These are phyloP conservation scores for Ypsolopha sequella DNA, from an alignment of 2,888 invertebrate species.

Conservation along the genomic window DNA sequence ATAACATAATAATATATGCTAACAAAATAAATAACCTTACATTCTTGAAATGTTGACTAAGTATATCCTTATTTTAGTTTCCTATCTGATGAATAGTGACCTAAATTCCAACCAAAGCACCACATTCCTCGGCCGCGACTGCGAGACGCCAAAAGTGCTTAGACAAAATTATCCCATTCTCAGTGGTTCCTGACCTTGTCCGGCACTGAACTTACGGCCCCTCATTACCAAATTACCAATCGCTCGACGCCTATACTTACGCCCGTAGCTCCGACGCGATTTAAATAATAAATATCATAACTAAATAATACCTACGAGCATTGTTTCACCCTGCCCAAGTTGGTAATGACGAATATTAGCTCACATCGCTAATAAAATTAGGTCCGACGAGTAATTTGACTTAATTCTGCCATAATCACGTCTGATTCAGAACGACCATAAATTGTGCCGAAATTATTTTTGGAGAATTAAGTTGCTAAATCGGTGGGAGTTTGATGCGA, in stretches of 20 bases:
- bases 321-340: conserved; percentile 44
- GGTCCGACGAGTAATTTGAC: conserved; percentile 49
- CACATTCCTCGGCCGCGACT: neutral
- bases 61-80: no score
- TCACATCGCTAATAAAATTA: conserved; percentile 65
- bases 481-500: neutral
- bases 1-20: no score
- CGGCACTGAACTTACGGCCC: conserved; percentile 46
- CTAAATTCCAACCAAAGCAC: no score
- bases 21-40: no score
- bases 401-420: conserved; percentile 57
- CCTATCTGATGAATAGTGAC: no score
- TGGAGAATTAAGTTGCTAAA: conserved; percentile 20
- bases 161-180: conserved; percentile 43
- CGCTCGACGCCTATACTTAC: conserved; percentile 59
- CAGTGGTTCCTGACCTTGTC: conserved; percentile 48
- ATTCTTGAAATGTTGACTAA: no score
- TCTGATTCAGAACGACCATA: conserved; percentile 44
- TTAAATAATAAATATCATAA: conserved; percentile 70
- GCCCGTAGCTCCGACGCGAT: conserved; percentile 35
- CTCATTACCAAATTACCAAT: conserved; percentile 66
- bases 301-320: conserved; percentile 58
- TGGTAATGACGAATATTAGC: conserved; percentile 59
- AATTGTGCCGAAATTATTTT: conserved; percentile 29
- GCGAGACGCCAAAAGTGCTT: conserved; percentile 14